phyloP scores from a whole-genome alignment of 2,113 vertebrate species.

The Odocoileus hemionus region DNA sequence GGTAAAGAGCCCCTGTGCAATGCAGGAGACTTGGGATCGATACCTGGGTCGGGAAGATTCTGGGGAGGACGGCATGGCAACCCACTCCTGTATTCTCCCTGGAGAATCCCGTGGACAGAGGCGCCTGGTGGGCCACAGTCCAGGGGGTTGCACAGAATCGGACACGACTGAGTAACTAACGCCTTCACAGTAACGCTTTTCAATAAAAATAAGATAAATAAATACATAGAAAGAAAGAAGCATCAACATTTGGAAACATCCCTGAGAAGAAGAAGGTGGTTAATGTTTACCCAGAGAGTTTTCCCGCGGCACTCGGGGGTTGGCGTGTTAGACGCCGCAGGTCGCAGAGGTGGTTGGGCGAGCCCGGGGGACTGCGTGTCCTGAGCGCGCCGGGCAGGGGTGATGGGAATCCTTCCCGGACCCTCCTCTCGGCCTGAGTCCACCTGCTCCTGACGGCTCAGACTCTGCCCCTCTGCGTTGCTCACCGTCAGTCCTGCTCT shows the following conservation, averaged over 20 bases:
- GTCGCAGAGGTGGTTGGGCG: background rate
- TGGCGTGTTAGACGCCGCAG: accelerated
- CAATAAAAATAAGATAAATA: background rate
- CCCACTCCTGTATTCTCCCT: background rate
- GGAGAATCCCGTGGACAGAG: background rate
- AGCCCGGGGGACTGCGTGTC: accelerated
- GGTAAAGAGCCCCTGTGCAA: background rate
- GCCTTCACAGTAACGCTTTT: background rate
- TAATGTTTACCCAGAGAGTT: background rate
- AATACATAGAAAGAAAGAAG: background rate
- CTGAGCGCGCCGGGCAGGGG: accelerated
- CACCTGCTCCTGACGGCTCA: background rate
- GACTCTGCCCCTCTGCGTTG: accelerated
- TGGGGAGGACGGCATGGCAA: background rate
- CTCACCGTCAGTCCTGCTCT: background rate
- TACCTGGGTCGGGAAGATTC: background rate
- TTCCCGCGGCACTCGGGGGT: accelerated
- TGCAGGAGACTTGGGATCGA: background rate
- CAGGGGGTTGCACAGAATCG: background rate
- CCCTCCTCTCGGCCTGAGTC: background rate
- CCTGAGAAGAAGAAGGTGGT: background rate
- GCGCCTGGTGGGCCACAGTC: background rate
- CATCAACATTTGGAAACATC: background rate
- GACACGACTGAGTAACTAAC: background rate
- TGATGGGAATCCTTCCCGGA: accelerated